A percentile compares a stretch with the other conserved stretches of the same genome.
Conservation (phyloP, 2,888 invertebrate genomes). For the Ormyrus pomaceus region DNA sequence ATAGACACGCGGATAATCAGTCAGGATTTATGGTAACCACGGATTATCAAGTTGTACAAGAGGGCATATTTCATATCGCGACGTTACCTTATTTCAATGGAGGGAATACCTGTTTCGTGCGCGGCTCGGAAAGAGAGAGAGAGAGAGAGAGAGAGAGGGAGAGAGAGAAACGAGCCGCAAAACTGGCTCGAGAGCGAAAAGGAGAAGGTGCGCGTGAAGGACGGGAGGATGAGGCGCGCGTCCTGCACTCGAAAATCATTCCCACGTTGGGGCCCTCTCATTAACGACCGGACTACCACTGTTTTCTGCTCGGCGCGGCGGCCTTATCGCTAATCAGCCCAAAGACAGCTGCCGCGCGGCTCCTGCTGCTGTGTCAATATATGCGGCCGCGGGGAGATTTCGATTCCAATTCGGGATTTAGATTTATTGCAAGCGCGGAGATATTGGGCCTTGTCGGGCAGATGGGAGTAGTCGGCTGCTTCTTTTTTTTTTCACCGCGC, state of each 20-base stretch:
- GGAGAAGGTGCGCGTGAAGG: background rate
- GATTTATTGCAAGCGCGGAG: conserved; percentile 37
- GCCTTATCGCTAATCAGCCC: conserved; percentile 43
- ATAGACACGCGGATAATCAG: conserved; percentile 75
- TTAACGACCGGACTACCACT: conserved; percentile 46
- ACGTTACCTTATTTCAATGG: conserved; percentile 74
- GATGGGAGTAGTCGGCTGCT: background rate
- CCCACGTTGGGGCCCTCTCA: conserved; percentile 47
- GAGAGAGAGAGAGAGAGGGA: conserved; percentile 13
- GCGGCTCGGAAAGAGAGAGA: conserved; percentile 63
- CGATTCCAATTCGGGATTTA: conserved; percentile 34
- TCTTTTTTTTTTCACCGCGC: background rate
- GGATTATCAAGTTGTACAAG: conserved; percentile 76
- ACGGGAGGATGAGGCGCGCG: background rate
- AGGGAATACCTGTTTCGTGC: conserved; percentile 70
- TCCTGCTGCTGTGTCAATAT: conserved; percentile 30
- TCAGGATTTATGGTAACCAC: conserved; percentile 76
- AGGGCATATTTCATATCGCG: conserved; percentile 75
- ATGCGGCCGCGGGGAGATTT: background rate
- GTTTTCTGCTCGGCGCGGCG: conserved; percentile 29
- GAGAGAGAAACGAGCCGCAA: conserved; percentile 26
- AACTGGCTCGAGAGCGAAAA: conserved; percentile 39
- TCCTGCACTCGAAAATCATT: conserved; percentile 51
- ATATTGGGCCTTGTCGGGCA: conserved; percentile 10
- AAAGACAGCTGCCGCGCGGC: conserved; percentile 24